A percentile compares a stretch with the other conserved stretches of the same genome.
These are phyloP conservation scores for Cephalopholis sonnerati DNA, from an alignment of 2,113 vertebrate genomes.

Conservation along the genomic window DNA sequence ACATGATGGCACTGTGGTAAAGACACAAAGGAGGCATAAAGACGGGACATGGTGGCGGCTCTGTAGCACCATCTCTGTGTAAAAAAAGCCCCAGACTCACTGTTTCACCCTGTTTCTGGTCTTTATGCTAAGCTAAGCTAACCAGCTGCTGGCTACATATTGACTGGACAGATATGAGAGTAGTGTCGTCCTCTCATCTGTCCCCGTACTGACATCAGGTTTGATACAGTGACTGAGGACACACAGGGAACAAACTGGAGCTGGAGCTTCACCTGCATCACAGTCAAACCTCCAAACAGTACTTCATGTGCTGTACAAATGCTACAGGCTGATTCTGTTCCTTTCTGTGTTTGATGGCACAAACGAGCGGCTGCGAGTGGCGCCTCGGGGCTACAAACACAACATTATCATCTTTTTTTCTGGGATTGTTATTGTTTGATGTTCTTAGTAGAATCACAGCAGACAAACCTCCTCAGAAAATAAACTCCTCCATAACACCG, in stretches of 20 bases:
- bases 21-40: no score
- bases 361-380: background rate
- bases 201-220: background rate
- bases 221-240: background rate
- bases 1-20: no score
- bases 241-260: background rate
- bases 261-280: background rate
- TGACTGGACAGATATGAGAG: no score
- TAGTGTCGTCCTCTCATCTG: background rate
- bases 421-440: background rate
- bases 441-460: background rate
- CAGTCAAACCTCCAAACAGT: background rate
- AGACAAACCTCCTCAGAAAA: background rate
- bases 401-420: background rate
- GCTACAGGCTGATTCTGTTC: background rate
- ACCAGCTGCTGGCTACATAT: no score
- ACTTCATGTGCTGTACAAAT: background rate
- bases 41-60: no score
- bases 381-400: background rate
- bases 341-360: background rate
- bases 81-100: no score
- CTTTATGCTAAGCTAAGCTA: background rate
- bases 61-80: no score
- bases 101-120: no score
- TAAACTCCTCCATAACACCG: background rate